Percentiles rank a stretch among this genome's conserved stretches.
Evolutionary conservation across 2,797 vertebrate species (phyloP).

Genomic region (Sebastes minor): DNA sequence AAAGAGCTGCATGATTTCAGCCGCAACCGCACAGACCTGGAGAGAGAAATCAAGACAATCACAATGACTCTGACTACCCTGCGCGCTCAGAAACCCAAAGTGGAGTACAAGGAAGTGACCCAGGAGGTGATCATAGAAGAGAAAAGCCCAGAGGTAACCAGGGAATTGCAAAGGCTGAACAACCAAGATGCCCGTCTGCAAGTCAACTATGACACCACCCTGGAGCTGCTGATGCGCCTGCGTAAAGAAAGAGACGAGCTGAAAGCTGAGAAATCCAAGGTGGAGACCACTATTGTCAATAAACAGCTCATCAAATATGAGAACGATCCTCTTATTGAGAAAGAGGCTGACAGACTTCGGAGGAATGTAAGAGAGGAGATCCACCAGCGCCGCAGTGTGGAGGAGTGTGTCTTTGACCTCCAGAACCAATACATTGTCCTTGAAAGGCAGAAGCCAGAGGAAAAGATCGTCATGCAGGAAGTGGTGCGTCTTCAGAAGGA

Average conservation of each 20-base stretch:
- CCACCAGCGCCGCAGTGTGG: conserved; percentile 85
- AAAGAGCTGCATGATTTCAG: conserved; percentile 83
- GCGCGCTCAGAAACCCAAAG: conserved; percentile 87
- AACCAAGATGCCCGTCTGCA: conserved; percentile 87
- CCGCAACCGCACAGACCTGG: conserved; percentile 70
- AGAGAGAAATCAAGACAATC: conserved; percentile 78
- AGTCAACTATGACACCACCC: conserved; percentile 78
- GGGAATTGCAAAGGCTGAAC: conserved; percentile 89
- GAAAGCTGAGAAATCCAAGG: conserved; percentile 88
- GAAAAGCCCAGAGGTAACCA: conserved; percentile 89
- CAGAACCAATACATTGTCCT: conserved; percentile 89
- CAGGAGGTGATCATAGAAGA: conserved; percentile 92
- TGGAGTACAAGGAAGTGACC: conserved; percentile 91
- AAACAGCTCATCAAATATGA: conserved; percentile 91
- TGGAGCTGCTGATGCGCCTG: conserved; percentile 85
- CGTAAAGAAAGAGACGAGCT: conserved; percentile 90
- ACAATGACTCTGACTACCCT: conserved; percentile 79
- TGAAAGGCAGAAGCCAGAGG: conserved; percentile 91
- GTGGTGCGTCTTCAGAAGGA: conserved; percentile 90
- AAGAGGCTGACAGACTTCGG: conserved; percentile 89
- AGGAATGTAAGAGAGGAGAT: conserved; percentile 86
- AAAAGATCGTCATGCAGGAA: conserved; percentile 89
- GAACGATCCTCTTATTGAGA: conserved; percentile 92
- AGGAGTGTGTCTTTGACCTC: conserved; percentile 89
- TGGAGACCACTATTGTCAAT: conserved; percentile 89